phyloP scores from a whole-genome alignment of 2,888 invertebrate genomes.

The Habrosyne pyritoides region DNA sequence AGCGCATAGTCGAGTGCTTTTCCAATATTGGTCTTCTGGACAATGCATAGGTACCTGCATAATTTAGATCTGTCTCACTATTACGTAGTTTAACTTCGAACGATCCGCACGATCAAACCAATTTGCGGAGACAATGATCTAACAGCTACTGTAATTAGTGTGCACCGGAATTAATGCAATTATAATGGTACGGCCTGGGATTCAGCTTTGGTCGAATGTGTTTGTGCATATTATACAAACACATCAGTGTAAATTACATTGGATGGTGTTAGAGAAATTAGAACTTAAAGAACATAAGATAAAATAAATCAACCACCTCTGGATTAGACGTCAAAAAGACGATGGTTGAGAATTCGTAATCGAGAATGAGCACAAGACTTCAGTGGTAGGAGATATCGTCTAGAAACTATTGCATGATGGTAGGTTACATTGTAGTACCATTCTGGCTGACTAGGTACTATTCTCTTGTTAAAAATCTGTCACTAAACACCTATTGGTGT shows the following conservation, averaged over 20 bases:
- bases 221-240: neutral
- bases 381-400: no score
- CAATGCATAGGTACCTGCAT: slow-evolving; percentile 31
- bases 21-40: slow-evolving; percentile 77
- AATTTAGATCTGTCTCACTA: slow-evolving; percentile 20
- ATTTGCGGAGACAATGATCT: slow-evolving; percentile 51
- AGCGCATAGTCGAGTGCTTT: slow-evolving; percentile 74
- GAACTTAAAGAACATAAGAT: neutral
- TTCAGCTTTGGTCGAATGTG: neutral
- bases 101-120: slow-evolving; percentile 43
- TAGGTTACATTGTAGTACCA: no score
- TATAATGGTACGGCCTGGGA: slow-evolving; percentile 29
- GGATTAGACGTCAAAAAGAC: no score
- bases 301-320: no score
- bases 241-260: neutral
- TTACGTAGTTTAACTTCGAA: slow-evolving; percentile 32
- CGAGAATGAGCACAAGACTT: no score
- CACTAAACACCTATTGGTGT: no score
- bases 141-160: slow-evolving; percentile 48
- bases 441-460: no score
- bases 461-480: no score
- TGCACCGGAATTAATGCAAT: slow-evolving; percentile 44
- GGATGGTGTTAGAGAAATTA: neutral
- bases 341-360: no score
- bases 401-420: no score